Evolutionary conservation across 2,113 vertebrate species (phyloP), one percentile per base, ranked within the genome.

Genomic region (Saccopteryx leptura): DNA sequence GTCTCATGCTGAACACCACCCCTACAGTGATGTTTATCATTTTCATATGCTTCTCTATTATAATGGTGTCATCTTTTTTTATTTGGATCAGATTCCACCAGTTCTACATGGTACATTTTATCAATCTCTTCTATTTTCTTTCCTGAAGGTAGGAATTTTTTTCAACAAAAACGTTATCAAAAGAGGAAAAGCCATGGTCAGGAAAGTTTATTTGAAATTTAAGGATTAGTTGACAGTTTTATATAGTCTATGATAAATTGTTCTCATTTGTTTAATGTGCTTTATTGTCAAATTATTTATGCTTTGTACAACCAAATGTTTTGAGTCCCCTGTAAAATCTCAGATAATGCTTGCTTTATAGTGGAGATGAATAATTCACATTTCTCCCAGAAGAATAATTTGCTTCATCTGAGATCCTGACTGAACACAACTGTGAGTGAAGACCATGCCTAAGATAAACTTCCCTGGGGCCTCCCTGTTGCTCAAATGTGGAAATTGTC

Each of bases 1-100:
- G 99, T 99, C 97, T 99, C 99, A 97, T 99, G 99, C 95, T 99
- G 99, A 96, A 99, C 99, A n/a, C 99, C 99, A 8, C 99, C 99
- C 63, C 99, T 98, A 66, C 98, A 98, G 68, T 99, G 98, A 97
- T 99, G 99, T 0, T 99, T 99, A 81, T 99, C 99, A 28, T 99
- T 99, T 98, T 99, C 98, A 97, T 99, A 99, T 0, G 98, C 98
- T 98, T 99, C 99, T 79, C 99, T 99, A 91, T 99, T 99, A 97
- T 99, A 99, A 97, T 99, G 99, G 80, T 98, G 99, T 68, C 98
- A 97, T 95, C 98, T 98, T 96, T 99, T 97, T 72, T 99, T 99
- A 97, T 98, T 98, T 2, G 99, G 98, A 98, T 99, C 99, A 97
- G 99, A 99, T 98, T 99, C 99, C 97, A 99, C 99, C 96, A 99